phyloP scores from a whole-genome alignment of 2,797 vertebrate genomes.

The Sternarchorhynchus goeldii region DNA sequence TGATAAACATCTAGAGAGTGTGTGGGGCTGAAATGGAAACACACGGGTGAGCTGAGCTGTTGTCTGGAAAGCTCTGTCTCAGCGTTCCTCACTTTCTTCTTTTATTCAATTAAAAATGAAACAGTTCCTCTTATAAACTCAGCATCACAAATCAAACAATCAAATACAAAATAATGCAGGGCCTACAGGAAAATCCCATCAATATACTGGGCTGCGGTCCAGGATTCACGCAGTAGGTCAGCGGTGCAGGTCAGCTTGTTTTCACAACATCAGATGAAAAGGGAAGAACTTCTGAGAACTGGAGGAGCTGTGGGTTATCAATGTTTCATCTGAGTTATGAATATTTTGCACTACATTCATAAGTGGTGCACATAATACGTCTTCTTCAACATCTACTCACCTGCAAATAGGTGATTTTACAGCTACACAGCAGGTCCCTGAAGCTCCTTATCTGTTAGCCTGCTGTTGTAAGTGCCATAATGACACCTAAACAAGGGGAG shows the following conservation, averaged over 20 bases:
- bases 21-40: slow-evolving; percentile 31
- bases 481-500: slow-evolving; percentile 24
- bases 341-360: not conserved
- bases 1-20: slow-evolving; percentile 21
- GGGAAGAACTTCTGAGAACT: not conserved
- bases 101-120: not conserved
- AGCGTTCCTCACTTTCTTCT: slow-evolving; percentile 1
- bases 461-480: slow-evolving; percentile 23
- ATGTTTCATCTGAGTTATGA: not conserved
- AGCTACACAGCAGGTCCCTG: not conserved
- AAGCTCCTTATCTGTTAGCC: not conserved
- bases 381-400: not conserved
- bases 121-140: not conserved
- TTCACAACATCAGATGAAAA: not conserved
- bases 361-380: not conserved
- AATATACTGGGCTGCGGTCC: too few species aligned
- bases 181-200: too few species aligned
- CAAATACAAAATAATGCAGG: too few species aligned
- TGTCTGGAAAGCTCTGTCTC: not conserved
- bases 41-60: not conserved
- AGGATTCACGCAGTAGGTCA: too few species aligned
- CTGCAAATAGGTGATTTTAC: slow-evolving; percentile 1
- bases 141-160: too few species aligned
- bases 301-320: not conserved
- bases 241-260: too few species aligned